These are phyloP conservation scores for Carapus acus DNA, from an alignment of 2,797 vertebrate genomes.

Conservation along the genomic window DNA sequence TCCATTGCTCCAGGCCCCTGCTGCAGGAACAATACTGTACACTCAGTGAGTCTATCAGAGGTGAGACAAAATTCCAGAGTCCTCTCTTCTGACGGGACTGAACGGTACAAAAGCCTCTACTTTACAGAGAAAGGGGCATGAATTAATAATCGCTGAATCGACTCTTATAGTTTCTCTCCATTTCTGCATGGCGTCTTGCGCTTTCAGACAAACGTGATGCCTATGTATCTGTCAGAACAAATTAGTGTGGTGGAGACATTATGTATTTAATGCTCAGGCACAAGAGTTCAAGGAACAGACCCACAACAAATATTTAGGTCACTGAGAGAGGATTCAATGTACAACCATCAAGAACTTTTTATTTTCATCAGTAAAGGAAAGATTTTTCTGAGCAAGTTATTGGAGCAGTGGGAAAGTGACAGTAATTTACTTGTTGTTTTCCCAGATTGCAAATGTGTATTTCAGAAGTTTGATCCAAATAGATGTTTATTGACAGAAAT, in stretches of 20 bases:
- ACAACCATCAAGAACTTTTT: too few species aligned
- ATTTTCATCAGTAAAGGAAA: too few species aligned
- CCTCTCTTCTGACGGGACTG: conserved; percentile 93
- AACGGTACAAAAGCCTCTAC: conserved; percentile 83
- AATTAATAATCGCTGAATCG: conserved; percentile 99
- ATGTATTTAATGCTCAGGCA: conserved; percentile 52
- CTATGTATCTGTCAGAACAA: conserved; percentile 77
- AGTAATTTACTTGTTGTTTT: too few species aligned
- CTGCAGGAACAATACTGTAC: conserved; percentile 69
- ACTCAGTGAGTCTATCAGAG: conserved; percentile 62
- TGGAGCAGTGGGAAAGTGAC: too few species aligned
- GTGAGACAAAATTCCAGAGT: conserved; percentile 79
- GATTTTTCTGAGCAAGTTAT: too few species aligned
- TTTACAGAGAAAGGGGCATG: conserved; percentile 98
- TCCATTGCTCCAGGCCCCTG: conserved; percentile 61
- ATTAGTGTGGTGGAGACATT: conserved; percentile 57
- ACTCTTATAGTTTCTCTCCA: conserved; percentile 66
- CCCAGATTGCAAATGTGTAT: too few species aligned
- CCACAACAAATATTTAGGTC: conserved; percentile 42
- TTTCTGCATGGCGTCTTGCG: conserved; percentile 61
- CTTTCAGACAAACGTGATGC: conserved; percentile 80
- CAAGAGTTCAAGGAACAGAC: conserved; percentile 41
- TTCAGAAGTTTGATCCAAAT: too few species aligned
- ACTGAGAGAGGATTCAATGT: conserved; percentile 1
- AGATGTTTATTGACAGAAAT: too few species aligned